Conservation (phyloP, 37 sponge, comb jelly and placozoan species). For the Haliclona indistincta region DNA sequence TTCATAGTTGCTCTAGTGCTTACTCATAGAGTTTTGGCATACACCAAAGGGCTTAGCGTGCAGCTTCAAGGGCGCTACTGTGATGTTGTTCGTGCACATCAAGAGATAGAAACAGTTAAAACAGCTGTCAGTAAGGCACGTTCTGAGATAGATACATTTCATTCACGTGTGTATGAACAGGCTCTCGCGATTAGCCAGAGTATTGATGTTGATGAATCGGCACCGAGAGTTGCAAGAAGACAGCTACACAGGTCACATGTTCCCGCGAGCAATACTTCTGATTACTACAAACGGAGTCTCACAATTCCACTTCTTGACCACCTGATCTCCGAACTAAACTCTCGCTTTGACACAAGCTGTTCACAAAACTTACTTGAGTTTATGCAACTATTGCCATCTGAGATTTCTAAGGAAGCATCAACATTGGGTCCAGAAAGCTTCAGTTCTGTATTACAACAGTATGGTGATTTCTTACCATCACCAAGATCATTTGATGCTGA, state of each 20-base stretch:
- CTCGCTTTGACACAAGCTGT: constrained; percentile 31
- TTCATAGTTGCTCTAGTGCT: constrained; percentile 33
- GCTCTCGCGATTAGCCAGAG: constrained; percentile 21
- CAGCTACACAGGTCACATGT: constrained; percentile 33
- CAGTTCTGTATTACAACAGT: constrained; percentile 4
- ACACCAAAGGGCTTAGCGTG: constrained; percentile 40
- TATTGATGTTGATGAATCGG: constrained; percentile 24
- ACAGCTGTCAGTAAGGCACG: constrained; percentile 23
- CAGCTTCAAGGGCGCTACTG: constrained; percentile 53
- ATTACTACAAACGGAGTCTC: constrained; percentile 42
- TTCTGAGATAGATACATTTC: constrained; percentile 27
- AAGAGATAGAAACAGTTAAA: constrained; percentile 39
- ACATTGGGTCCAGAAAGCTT: constrained; percentile 4
- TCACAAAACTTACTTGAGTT: constrained; percentile 28
- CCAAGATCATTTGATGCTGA: constrained; percentile 1
- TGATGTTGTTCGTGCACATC: constrained; percentile 31
- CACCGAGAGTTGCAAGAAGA: constrained; percentile 28
- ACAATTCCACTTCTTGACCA: constrained; percentile 52
- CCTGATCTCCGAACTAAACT: constrained; percentile 21
- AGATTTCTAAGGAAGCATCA: not conserved
- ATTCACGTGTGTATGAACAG: constrained; percentile 42
- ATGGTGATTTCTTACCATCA: constrained; percentile 10
- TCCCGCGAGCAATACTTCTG: constrained; percentile 22
- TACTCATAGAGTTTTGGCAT: constrained; percentile 38
- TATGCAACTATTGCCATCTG: constrained; percentile 44